A percentile compares a stretch with the other conserved stretches of the same genome.
Conservation (phyloP, 2,888 invertebrate genomes). For the Catocala fraxini region DNA sequence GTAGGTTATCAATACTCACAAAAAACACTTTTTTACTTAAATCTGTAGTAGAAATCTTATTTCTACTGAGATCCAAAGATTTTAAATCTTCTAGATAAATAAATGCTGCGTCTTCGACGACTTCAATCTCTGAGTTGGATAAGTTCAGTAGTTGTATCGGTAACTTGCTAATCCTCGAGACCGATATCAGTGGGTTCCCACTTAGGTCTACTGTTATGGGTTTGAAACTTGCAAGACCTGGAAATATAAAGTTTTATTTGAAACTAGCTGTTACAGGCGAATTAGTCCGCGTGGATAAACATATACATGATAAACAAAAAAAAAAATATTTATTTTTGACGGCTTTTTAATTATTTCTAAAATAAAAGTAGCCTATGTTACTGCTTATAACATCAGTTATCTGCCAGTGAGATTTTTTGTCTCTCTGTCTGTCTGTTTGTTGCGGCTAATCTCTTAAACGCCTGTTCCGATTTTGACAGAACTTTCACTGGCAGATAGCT, state of each 20-base stretch:
- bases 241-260: slow-evolving; percentile 26
- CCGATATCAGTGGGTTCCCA: slow-evolving; percentile 63
- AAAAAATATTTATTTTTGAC: too few species aligned
- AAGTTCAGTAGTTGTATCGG: slow-evolving; percentile 85
- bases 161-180: slow-evolving; percentile 81
- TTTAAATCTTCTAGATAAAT: slow-evolving; percentile 85
- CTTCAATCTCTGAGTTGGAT: slow-evolving; percentile 86
- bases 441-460: too few species aligned
- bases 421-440: too few species aligned
- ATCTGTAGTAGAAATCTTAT: slow-evolving; percentile 85
- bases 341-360: too few species aligned
- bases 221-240: slow-evolving; percentile 54
- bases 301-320: too few species aligned
- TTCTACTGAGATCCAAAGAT: slow-evolving; percentile 89
- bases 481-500: too few species aligned
- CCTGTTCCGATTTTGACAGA: too few species aligned
- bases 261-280: too few species aligned
- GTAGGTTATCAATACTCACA: slow-evolving; percentile 74
- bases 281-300: too few species aligned
- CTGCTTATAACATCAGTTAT: too few species aligned
- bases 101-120: slow-evolving; percentile 88
- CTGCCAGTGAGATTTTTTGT: too few species aligned
- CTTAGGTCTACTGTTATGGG: slow-evolving; percentile 66
- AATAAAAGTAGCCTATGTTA: too few species aligned
- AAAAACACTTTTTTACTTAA: slow-evolving; percentile 88